These are phyloP conservation scores for Danaus melanippus DNA, from an alignment of 1,140 invertebrate genomes.

Conservation along the genomic window DNA sequence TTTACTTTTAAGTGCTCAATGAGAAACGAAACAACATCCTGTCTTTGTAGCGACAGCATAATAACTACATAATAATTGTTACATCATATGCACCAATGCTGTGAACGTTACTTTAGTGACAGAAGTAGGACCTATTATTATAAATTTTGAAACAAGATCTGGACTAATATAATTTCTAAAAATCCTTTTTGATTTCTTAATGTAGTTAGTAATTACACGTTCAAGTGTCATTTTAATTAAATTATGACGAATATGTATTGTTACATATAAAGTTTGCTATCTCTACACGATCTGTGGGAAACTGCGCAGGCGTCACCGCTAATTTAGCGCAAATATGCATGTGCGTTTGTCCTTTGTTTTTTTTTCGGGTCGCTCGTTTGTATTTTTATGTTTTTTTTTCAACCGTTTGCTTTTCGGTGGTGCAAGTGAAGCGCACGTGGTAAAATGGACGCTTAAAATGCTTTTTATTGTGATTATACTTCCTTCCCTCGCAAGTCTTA, in stretches of 20 bases:
- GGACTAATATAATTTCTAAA: too few species aligned
- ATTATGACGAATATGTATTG: neutral
- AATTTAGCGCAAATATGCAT: conserved; percentile 59
- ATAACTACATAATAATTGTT: conserved; percentile 6
- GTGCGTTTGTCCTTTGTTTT: conserved; percentile 43
- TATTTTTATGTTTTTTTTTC: conserved; percentile 24
- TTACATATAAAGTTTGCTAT: conserved; percentile 21
- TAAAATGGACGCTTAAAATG: conserved; percentile 5
- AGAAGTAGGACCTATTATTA: too few species aligned
- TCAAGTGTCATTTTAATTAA: too few species aligned
- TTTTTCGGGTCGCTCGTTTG: conserved; percentile 27
- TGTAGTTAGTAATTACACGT: too few species aligned
- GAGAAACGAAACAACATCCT: conserved; percentile 61
- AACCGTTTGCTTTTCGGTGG: conserved; percentile 33
- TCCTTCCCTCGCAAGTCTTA: conserved; percentile 30
- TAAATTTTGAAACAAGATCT: too few species aligned
- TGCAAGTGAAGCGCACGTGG: conserved; percentile 20
- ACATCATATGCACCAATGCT: too few species aligned
- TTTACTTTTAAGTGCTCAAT: conserved; percentile 56
- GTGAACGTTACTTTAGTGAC: too few species aligned
- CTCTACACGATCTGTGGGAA: conserved; percentile 50
- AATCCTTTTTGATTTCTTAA: too few species aligned
- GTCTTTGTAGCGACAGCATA: conserved; percentile 35
- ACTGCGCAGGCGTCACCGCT: conserved; percentile 49
- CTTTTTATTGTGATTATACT: conserved; percentile 6